These are phyloP conservation scores for Autographa pulchrina DNA, from an alignment of 2,888 invertebrate genomes.

Conservation along the genomic window DNA sequence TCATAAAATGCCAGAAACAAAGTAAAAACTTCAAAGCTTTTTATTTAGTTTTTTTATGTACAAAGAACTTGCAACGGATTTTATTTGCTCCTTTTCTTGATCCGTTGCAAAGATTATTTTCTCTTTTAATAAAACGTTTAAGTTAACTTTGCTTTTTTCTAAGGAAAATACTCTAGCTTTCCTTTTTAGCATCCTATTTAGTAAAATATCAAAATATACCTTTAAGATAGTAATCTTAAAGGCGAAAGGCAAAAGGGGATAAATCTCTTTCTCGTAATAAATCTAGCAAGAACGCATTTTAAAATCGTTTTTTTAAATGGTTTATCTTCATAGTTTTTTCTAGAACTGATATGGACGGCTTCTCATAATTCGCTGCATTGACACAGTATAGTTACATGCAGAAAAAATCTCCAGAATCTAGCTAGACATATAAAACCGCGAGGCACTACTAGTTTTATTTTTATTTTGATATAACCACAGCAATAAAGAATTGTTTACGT, in stretches of 20 bases:
- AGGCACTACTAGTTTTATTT: background rate
- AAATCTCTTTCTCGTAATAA: too few species aligned
- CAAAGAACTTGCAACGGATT: conserved; percentile 37
- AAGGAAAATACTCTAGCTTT: conserved; percentile 31
- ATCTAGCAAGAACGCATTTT: too few species aligned
- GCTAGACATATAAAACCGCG: background rate
- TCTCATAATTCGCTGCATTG: too few species aligned
- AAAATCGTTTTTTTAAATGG: too few species aligned
- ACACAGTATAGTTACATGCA: too few species aligned
- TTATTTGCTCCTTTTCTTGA: conserved; percentile 27
- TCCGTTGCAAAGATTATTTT: conserved; percentile 37
- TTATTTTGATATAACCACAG: background rate
- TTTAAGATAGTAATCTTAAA: too few species aligned
- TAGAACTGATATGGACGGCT: too few species aligned
- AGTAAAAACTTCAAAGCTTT: conserved; percentile 12
- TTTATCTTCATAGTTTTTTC: too few species aligned
- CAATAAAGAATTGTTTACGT: background rate
- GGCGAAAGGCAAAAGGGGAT: too few species aligned
- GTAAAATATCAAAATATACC: too few species aligned
- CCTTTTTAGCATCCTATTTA: background rate
- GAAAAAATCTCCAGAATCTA: too few species aligned
- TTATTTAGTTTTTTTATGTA: conserved; percentile 40
- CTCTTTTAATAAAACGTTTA: conserved; percentile 39
- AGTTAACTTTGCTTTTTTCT: conserved; percentile 35
- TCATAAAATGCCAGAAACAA: conserved; percentile 32